Base-by-base conservation (phyloP, 64 coral and sea anemone species). In the Astreopora myriophthalma region DNA sequence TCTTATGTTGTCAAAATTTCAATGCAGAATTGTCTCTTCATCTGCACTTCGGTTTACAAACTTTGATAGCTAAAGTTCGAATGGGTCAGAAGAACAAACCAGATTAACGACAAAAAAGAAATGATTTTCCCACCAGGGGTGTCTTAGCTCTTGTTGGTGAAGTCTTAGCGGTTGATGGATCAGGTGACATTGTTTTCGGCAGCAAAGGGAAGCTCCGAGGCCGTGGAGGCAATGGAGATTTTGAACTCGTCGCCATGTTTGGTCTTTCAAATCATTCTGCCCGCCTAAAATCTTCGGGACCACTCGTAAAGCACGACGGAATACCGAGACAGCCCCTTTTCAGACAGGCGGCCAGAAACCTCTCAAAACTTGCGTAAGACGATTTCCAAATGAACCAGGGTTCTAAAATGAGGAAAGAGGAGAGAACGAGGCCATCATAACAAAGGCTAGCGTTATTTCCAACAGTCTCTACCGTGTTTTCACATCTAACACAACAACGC, bases 221-320 rank as follows among this genome's bases (percentile, higher is more conserved):
- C 38, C 95, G 75, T 23, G 87, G 74, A 90, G 91, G 95, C 80
- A 96, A 65, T 34, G 95, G 91, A 73, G 91, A 96, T 37, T 88
- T 88, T 89, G 79, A 76, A 76, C 17, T 89, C 32, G 91, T 86
- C 95, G 95, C 95, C 95, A 96, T 96, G 63, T 96, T 96, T 74
- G 80, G 79, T 60, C 82, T 35, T 85, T 89, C 86, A 22, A 96
- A 92, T n/a, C n/a, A 87, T 86, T 60, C 91, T 28, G 91, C 94
- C 78, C 95, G 95, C 95, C 80, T 76, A 96, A n/a, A 96, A 96
- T 68, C 85, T 34, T 96, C 95, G 95, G 86, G 27, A 73, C 31
- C 9, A 44, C 25, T 92, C 90, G 90, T 81, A 85, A 67, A 62
- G 20, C 11, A 34, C 79, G 52, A 38, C 7, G 20, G 32, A 38